Conservation (phyloP, 2,888 invertebrate genomes). For the Scaptomyza parva region DNA sequence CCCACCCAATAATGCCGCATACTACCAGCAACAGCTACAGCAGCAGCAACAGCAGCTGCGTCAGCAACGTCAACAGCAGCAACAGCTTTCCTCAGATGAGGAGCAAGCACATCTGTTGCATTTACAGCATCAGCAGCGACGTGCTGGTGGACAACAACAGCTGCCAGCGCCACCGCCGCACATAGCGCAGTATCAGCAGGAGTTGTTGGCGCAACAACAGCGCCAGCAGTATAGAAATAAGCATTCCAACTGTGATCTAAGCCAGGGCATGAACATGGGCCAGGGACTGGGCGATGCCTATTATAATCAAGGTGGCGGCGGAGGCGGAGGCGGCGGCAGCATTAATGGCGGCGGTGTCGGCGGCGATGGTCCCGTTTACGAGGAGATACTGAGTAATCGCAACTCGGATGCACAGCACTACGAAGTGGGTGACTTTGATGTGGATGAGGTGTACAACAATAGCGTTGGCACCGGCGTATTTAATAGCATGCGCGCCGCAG, state of each 20-base stretch:
- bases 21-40: constrained; percentile 65
- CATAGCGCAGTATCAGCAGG: constrained; percentile 77
- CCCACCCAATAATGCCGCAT: constrained; percentile 72
- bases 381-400: constrained; percentile 84
- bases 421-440: constrained; percentile 78
- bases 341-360: constrained; percentile 46
- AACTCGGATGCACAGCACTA: constrained; percentile 83
- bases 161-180: constrained; percentile 72
- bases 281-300: constrained; percentile 74
- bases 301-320: constrained; percentile 76
- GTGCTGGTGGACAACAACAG: constrained; percentile 68
- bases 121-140: constrained; percentile 76
- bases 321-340: constrained; percentile 44
- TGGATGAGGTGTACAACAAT: constrained; percentile 77
- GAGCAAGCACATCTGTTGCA: constrained; percentile 82
- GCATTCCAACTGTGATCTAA: constrained; percentile 84
- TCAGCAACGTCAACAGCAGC: constrained; percentile 68
- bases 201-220: constrained; percentile 60
- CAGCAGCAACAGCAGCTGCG: constrained; percentile 66
- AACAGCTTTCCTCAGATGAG: constrained; percentile 82
- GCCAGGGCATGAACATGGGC: constrained; percentile 61
- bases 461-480: constrained; percentile 69
- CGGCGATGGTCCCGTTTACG: constrained; percentile 83
- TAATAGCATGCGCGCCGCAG: constrained; percentile 71
- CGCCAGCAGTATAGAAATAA: constrained; percentile 82